Percentiles rank a stretch among this genome's conserved stretches.
Evolutionary conservation across 2,888 invertebrate species (phyloP).

Genomic region (Encarsia formosa): DNA sequence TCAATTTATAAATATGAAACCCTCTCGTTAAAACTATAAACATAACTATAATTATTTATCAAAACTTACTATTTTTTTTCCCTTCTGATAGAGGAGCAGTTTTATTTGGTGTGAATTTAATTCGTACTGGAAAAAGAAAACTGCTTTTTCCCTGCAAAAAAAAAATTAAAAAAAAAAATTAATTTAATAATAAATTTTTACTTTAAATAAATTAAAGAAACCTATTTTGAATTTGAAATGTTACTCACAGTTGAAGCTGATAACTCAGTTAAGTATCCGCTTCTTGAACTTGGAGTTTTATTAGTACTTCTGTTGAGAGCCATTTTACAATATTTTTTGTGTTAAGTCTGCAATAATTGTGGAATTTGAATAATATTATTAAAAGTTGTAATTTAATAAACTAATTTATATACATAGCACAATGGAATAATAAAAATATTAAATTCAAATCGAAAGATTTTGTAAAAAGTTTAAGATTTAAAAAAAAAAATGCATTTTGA

Average conservation of each 20-base stretch:
- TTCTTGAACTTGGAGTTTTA: constrained; percentile 18
- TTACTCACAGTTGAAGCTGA: constrained; percentile 20
- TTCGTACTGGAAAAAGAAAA: constrained; percentile 21
- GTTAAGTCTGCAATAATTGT: no score
- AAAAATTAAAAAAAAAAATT: no score
- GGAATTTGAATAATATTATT: no score
- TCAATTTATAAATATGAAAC: no score
- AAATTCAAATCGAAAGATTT: no score
- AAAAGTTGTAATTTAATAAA: not conserved
- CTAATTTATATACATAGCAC: not conserved
- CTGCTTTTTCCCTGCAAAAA: constrained; percentile 22
- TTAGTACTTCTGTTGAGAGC: constrained; percentile 20
- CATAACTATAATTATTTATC: not conserved
- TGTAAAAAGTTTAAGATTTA: no score
- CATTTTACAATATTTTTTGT: constrained; percentile 13
- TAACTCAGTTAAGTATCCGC: constrained; percentile 18
- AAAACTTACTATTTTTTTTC: constrained; percentile 19
- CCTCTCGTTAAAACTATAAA: no score
- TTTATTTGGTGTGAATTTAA: constrained; percentile 21
- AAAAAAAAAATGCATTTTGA: no score
- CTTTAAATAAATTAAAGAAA: no score
- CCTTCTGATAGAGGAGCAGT: constrained; percentile 18
- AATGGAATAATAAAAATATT: no score
- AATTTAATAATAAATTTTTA: no score
- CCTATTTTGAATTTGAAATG: not conserved